These are phyloP conservation scores for Aphelenchoides fujianensis DNA, from an alignment of 1,140 invertebrate species.

Conservation along the genomic window DNA sequence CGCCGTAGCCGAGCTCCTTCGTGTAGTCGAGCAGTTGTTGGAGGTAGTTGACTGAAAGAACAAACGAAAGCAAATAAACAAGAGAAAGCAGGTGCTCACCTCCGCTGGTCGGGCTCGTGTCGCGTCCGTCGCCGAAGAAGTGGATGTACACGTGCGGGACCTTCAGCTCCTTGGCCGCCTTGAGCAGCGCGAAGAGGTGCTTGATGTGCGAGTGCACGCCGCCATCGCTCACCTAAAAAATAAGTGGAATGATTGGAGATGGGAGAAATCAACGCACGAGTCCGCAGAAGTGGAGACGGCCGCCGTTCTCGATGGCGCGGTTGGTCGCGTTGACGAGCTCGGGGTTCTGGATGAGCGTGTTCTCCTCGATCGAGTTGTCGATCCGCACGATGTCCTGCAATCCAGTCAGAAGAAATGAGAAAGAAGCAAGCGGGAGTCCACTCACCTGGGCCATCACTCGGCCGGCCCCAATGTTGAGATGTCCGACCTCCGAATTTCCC, in stretches of 20 bases:
- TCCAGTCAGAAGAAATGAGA: conserved; percentile 25
- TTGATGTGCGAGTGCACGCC: conserved; percentile 67
- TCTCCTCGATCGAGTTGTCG: conserved; percentile 63
- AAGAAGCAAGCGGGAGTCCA: conserved; percentile 30
- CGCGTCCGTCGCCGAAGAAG: conserved; percentile 66
- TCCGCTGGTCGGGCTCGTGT: conserved; percentile 65
- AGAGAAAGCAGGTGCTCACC: conserved; percentile 22
- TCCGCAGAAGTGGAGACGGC: conserved; percentile 64
- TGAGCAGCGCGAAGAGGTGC: conserved; percentile 64
- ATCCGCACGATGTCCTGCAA: conserved; percentile 66
- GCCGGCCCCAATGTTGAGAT: conserved; percentile 67
- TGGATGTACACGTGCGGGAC: conserved; percentile 65
- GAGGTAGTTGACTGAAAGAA: conserved; percentile 56
- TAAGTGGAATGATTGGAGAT: too few species aligned
- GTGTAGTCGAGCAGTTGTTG: conserved; percentile 57
- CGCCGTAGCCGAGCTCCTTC: conserved; percentile 61
- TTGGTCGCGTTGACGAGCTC: conserved; percentile 62
- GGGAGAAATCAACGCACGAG: conserved; percentile 52
- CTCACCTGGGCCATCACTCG: conserved; percentile 65
- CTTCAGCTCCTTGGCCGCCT: conserved; percentile 62
- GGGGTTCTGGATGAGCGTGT: conserved; percentile 62
- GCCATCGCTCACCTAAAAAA: conserved; percentile 64
- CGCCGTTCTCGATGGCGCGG: conserved; percentile 61
- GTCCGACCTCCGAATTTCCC: conserved; percentile 67
- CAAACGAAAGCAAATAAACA: conserved; percentile 4